These are phyloP conservation scores for Aphaenogaster floridana DNA, from an alignment of 1,140 invertebrate genomes.

Conservation along the genomic window DNA sequence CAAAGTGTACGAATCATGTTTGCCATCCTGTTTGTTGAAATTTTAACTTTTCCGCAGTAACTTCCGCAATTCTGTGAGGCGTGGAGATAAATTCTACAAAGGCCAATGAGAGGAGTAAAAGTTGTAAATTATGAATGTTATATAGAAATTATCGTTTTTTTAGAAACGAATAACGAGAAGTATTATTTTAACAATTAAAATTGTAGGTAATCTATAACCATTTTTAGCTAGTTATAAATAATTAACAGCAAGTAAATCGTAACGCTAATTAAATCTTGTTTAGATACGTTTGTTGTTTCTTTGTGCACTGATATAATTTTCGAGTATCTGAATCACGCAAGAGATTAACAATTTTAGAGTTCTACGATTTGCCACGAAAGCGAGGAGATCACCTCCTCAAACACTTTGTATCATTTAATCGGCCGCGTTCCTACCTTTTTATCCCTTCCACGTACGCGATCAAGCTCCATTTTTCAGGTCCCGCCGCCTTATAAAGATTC, in stretches of 20 bases:
- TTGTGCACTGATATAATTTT: not conserved
- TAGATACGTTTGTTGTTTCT: not conserved
- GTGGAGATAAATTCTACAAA: not conserved
- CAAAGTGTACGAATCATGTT: conserved; percentile 34
- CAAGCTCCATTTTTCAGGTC: conserved; percentile 56
- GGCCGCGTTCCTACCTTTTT: conserved; percentile 30
- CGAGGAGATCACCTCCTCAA: conserved; percentile 5
- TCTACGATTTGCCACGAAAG: not conserved
- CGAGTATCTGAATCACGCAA: not conserved
- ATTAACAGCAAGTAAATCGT: not conserved
- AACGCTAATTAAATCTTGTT: not conserved
- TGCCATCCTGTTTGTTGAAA: conserved; percentile 5
- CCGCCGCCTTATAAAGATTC: conserved; percentile 38
- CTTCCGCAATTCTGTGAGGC: not conserved
- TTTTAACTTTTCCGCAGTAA: not conserved
- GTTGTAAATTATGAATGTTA: not conserved
- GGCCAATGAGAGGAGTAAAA: not conserved
- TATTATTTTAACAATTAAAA: not conserved
- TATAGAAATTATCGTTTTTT: not conserved
- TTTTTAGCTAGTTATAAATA: not conserved
- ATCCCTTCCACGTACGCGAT: conserved; percentile 20
- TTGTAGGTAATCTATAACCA: not conserved
- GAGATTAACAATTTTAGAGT: not conserved
- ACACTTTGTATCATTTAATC: conserved; percentile 36
- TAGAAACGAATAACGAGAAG: not conserved